phyloP scores from a whole-genome alignment of 2,113 vertebrate genomes.

The Turnix velox region DNA sequence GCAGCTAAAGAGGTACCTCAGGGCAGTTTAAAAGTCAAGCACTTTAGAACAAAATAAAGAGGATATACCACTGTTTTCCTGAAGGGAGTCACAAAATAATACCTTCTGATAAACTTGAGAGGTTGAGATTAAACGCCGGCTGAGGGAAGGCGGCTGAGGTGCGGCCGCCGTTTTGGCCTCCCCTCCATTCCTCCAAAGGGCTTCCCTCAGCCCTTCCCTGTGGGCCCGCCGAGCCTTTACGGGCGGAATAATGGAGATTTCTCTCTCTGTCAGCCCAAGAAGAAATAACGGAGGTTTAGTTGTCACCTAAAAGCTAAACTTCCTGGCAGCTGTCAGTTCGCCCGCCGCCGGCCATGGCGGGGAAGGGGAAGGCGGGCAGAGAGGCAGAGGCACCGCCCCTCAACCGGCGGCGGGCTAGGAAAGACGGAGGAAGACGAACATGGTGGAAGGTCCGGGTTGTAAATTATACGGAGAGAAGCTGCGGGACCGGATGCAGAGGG shows the following conservation, averaged over 20 bases:
- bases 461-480: slow-evolving; percentile 82
- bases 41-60: accelerated
- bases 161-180: background rate
- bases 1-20: accelerated
- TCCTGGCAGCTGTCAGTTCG: accelerated
- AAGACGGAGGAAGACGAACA: background rate
- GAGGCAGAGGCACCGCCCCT: background rate
- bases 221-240: accelerated
- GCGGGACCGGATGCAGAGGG: slow-evolving; percentile 70
- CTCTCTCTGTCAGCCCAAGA: accelerated
- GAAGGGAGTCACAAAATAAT: background rate
- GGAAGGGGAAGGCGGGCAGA: background rate
- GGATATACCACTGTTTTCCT: background rate
- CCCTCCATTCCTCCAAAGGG: too few relatives aligned
- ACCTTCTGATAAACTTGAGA: background rate
- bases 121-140: accelerated
- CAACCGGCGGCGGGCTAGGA: background rate
- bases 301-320: too few relatives aligned
- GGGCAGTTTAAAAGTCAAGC: accelerated
- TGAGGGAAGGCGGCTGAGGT: accelerated
- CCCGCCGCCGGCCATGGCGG: accelerated
- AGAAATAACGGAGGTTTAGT: too few relatives aligned
- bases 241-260: accelerated
- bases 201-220: background rate
- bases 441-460: slow-evolving; percentile 92